These are phyloP conservation scores for Hydropotes inermis DNA, from an alignment of 2,113 vertebrate genomes.

Conservation along the genomic window DNA sequence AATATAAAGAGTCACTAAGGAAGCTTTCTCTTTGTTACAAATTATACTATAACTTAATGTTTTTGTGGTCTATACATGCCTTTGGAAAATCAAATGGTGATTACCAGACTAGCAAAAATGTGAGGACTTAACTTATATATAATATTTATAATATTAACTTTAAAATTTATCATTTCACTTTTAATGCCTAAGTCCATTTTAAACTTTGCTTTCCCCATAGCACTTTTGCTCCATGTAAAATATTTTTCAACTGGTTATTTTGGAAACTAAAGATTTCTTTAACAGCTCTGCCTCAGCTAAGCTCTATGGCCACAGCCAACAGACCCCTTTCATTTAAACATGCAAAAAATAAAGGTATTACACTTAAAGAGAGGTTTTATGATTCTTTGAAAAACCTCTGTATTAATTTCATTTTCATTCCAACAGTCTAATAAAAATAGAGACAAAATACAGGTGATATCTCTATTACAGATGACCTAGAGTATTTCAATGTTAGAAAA, in stretches of 20 bases:
- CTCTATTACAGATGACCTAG: neutral
- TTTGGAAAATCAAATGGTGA: conserved; percentile 30
- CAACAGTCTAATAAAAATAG: neutral
- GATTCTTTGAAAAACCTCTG: neutral
- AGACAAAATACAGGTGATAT: neutral
- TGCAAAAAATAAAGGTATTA: neutral
- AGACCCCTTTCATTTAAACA: neutral
- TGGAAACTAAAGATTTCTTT: neutral
- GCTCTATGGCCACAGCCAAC: neutral
- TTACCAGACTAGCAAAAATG: neutral
- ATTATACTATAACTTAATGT: conserved; percentile 18
- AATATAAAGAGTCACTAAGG: conserved; percentile 59
- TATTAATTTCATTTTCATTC: neutral
- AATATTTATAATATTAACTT: neutral
- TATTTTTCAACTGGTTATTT: neutral
- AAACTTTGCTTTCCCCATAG: neutral
- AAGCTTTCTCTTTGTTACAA: conserved; percentile 58
- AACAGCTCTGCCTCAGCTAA: neutral
- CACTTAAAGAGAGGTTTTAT: neutral
- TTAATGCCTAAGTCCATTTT: neutral
- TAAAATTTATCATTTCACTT: neutral
- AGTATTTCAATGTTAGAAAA: neutral
- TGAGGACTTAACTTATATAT: neutral
- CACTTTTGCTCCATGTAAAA: neutral
- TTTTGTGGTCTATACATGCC: neutral